Evolutionary conservation across 2,888 invertebrate species (phyloP), one percentile per base, ranked within the genome.

Genomic region (Phasia obesa): DNA sequence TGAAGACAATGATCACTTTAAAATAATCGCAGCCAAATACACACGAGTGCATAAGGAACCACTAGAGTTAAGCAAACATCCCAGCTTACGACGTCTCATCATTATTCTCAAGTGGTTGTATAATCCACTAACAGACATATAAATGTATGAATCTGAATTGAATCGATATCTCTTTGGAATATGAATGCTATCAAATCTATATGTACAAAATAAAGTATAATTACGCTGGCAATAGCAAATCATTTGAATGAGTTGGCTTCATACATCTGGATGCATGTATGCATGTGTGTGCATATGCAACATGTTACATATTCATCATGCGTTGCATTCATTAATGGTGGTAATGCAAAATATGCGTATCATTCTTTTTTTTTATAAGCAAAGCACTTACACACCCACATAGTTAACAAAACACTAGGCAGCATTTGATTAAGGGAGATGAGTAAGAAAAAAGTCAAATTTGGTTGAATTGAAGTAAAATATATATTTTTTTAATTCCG

Each of bases 1-100:
- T 83, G 75, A 75, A 79, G 70, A 55, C 53, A 83, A 57, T 76
- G 75, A 83, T 79, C 60, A 71, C 67, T 83, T 79, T 60, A 2
- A 75, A 76, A 75, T 71, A 79, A 83, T 67, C 60, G 55, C 42
- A 76, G 49, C 31, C 42, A 19, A 25, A 21, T 2, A 23, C n/a
- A n/a, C 19, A 42, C 42, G 38, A 42, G 31, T 49, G 38, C 42
- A 42, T 42, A 25, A 17, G 53, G 19, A 55, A 55, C 42, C 25
- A 27, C 42, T 67, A 47, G 35, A 49, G 25, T 49, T 21, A 19
- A 51, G 31, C 35, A 65, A 44, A 57, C 49, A 67, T 49, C 27
- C 27, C 49, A 49, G 57, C 23, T 23, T 64, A 23, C 4, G 60
- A 70, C 70, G 23, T 47, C 4, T 47, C 35, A 35, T 75, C 25